phyloP scores from a whole-genome alignment of 2,888 invertebrate genomes.

The Macroteleia sp. region DNA sequence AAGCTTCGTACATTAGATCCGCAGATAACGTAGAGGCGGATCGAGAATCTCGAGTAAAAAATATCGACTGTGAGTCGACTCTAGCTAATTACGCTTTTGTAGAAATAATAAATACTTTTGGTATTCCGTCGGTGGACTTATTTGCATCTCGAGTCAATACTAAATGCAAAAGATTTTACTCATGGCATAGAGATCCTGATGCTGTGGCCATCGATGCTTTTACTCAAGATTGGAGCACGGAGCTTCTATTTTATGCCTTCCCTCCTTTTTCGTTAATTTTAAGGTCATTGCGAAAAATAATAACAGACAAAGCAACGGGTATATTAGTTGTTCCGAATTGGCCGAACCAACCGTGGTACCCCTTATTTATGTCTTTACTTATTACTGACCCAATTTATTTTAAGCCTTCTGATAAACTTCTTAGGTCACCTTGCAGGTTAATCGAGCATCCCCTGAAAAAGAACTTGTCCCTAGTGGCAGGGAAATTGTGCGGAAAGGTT shows the following conservation, averaged over 20 bases:
- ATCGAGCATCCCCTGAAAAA: slow-evolving; percentile 4
- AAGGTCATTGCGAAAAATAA: slow-evolving; percentile 42
- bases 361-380: not conserved
- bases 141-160: not conserved
- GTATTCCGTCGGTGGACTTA: not conserved
- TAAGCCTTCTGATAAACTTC: not conserved
- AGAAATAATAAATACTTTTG: not conserved
- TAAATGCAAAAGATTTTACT: slow-evolving; percentile 35
- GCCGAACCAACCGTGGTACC: slow-evolving; percentile 1
- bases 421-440: slow-evolving; percentile 23
- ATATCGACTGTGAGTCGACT: slow-evolving; percentile 56
- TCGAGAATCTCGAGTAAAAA: slow-evolving; percentile 56
- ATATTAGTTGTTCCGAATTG: slow-evolving; percentile 4
- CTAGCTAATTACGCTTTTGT: not conserved
- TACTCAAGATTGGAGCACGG: slow-evolving; percentile 26
- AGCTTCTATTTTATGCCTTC: slow-evolving; percentile 55
- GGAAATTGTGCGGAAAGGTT: slow-evolving; percentile 5
- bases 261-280: slow-evolving; percentile 64
- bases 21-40: slow-evolving; percentile 63
- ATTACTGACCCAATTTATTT: not conserved
- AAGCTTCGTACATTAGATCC: slow-evolving; percentile 19
- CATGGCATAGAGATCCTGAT: slow-evolving; percentile 37
- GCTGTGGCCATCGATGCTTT: slow-evolving; percentile 43
- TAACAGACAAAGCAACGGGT: slow-evolving; percentile 29
- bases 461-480: slow-evolving; percentile 12